A percentile compares a stretch with the other conserved stretches of the same genome.
Conservation (phyloP, 1,140 invertebrate genomes). For the Cherax quadricarinatus region DNA sequence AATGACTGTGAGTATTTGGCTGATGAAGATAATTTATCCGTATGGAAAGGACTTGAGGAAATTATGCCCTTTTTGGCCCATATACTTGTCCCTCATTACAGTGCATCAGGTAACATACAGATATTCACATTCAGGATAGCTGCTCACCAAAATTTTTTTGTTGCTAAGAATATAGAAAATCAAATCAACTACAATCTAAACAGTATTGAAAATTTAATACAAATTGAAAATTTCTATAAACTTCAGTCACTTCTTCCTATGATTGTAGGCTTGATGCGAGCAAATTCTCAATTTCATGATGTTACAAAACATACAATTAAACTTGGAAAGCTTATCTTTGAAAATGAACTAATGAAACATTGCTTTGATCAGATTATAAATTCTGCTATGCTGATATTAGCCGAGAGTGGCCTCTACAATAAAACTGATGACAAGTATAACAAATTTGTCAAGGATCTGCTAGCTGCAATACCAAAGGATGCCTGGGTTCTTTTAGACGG, state of each 20-base stretch:
- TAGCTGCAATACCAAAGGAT: background rate
- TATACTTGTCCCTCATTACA: constrained; percentile 35
- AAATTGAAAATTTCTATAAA: background rate
- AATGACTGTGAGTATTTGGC: background rate
- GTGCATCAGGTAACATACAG: constrained; percentile 22
- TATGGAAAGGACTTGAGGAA: background rate
- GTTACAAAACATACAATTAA: constrained; percentile 18
- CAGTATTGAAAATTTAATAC: background rate
- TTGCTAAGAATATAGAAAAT: constrained; percentile 4
- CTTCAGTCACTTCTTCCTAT: constrained; percentile 18
- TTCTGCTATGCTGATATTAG: constrained; percentile 27
- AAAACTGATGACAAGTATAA: constrained; percentile 11
- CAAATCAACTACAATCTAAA: background rate
- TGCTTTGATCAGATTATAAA: constrained; percentile 53
- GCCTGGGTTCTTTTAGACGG: constrained; percentile 49
- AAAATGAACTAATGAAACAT: background rate
- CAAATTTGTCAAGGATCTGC: constrained; percentile 9
- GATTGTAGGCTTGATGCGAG: constrained; percentile 15
- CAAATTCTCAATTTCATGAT: background rate
- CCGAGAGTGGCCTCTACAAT: constrained; percentile 27
- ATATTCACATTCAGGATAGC: constrained; percentile 32
- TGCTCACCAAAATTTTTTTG: constrained; percentile 34
- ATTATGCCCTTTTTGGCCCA: constrained; percentile 14
- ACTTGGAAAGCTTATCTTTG: background rate
- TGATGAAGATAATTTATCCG: background rate